A percentile compares a stretch with the other conserved stretches of the same genome.
Conservation (phyloP, 2,113 vertebrate genomes). For the Perognathus longimembris region DNA sequence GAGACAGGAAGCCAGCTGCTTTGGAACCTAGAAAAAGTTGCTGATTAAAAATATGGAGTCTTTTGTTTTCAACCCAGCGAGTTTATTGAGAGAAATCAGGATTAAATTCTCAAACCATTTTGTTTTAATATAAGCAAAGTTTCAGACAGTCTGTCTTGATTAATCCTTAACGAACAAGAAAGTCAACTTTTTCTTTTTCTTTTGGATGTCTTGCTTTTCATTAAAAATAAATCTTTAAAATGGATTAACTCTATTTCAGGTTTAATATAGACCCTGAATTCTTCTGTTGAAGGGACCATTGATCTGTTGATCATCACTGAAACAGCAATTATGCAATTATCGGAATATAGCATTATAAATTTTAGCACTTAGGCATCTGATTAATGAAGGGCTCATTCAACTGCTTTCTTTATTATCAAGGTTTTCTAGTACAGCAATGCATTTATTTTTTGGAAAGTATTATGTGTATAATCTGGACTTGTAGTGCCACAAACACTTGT, state of each 20-base stretch:
- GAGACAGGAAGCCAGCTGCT: not conserved
- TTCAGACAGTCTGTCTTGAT: not conserved
- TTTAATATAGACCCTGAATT: not conserved
- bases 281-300: not conserved
- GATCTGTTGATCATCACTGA: not conserved
- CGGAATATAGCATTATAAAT: not conserved
- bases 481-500: too few relatives aligned
- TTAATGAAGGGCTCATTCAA: not conserved
- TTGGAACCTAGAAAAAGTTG: not conserved
- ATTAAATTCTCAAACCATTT: not conserved
- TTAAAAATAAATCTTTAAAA: conserved; percentile 22
- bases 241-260: not conserved
- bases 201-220: conserved; percentile 12
- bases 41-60: not conserved
- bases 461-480: not conserved
- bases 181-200: conserved; percentile 38
- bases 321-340: not conserved
- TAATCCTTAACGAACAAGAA: conserved; percentile 3
- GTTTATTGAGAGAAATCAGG: not conserved
- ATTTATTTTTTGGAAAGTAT: conserved; percentile 21
- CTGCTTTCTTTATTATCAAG: not conserved
- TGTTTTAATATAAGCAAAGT: not conserved
- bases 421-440: not conserved
- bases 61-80: not conserved
- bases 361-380: not conserved